Conservation (phyloP, 2,888 invertebrate genomes). For the Cosmorhoe ocellata region DNA sequence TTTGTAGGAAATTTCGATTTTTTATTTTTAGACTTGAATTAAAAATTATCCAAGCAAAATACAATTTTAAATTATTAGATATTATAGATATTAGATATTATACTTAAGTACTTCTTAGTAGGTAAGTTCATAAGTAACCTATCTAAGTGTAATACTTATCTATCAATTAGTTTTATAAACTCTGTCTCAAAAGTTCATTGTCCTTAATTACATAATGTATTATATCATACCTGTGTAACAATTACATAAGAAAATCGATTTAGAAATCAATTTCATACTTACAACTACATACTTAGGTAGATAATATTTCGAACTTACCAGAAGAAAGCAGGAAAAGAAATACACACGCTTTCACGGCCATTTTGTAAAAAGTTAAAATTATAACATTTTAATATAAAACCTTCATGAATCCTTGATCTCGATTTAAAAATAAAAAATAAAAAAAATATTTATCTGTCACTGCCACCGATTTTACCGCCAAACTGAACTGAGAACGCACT, state of each 20-base stretch:
- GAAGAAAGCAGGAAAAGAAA: conserved; percentile 47
- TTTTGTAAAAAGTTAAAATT: conserved; percentile 30
- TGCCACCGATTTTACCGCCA: conserved; percentile 62
- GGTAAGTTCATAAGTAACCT: too few species aligned
- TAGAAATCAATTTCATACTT: conserved; percentile 6
- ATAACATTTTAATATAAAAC: conserved; percentile 23
- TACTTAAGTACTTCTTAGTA: too few species aligned
- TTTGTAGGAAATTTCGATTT: neutral
- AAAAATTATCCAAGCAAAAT: too few species aligned
- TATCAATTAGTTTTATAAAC: too few species aligned
- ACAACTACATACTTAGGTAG: neutral
- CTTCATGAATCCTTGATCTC: conserved; percentile 31
- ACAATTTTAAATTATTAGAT: too few species aligned
- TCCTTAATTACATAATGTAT: neutral
- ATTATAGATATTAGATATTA: too few species aligned
- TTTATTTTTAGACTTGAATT: too few species aligned
- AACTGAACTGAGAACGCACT: conserved; percentile 59
- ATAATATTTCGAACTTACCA: conserved; percentile 42
- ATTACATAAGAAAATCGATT: neutral
- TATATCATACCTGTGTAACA: too few species aligned
- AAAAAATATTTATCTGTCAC: conserved; percentile 46
- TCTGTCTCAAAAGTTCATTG: neutral
- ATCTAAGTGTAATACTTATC: too few species aligned
- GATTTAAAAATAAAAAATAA: conserved; percentile 30
- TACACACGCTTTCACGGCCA: conserved; percentile 36